Conservation (phyloP, 1,140 invertebrate species). For the Formica selysi region DNA sequence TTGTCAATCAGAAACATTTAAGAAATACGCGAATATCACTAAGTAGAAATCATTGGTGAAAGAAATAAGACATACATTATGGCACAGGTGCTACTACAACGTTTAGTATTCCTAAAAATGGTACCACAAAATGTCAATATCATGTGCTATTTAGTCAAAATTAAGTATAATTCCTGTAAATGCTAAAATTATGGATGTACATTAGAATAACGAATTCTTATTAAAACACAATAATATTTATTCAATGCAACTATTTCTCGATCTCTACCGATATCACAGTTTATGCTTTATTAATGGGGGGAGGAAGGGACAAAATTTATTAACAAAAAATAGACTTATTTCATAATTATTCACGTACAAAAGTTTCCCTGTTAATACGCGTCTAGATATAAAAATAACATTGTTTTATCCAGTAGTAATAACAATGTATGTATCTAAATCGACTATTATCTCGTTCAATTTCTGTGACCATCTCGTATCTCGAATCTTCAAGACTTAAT, state of each 20-base stretch:
- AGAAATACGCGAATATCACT: slow-evolving; percentile 61
- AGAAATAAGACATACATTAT: slow-evolving; percentile 50
- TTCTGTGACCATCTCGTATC: background rate
- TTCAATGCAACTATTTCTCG: slow-evolving; percentile 48
- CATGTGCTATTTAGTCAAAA: slow-evolving; percentile 64
- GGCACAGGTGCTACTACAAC: slow-evolving; percentile 63
- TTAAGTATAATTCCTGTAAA: slow-evolving; percentile 66
- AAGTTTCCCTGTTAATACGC: slow-evolving; percentile 2
- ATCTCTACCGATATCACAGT: slow-evolving; percentile 34
- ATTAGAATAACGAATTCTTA: slow-evolving; percentile 67
- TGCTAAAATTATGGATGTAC: slow-evolving; percentile 71
- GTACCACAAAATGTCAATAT: slow-evolving; percentile 62
- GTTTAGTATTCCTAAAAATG: slow-evolving; percentile 67
- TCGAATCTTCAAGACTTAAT: slow-evolving; percentile 15
- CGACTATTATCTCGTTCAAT: slow-evolving; percentile 26
- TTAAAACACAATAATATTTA: slow-evolving; percentile 68
- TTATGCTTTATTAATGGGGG: slow-evolving; percentile 35
- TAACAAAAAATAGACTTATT: slow-evolving; percentile 6
- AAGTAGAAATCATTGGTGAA: slow-evolving; percentile 65
- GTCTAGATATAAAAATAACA: slow-evolving; percentile 9
- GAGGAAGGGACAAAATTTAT: background rate
- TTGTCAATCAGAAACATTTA: slow-evolving; percentile 64
- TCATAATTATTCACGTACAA: slow-evolving; percentile 15
- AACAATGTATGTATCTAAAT: background rate
- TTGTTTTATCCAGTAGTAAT: slow-evolving; percentile 15